A percentile compares a stretch with the other conserved stretches of the same genome.
These are phyloP conservation scores for Channa striata DNA, from an alignment of 2,797 vertebrate genomes.

Conservation along the genomic window DNA sequence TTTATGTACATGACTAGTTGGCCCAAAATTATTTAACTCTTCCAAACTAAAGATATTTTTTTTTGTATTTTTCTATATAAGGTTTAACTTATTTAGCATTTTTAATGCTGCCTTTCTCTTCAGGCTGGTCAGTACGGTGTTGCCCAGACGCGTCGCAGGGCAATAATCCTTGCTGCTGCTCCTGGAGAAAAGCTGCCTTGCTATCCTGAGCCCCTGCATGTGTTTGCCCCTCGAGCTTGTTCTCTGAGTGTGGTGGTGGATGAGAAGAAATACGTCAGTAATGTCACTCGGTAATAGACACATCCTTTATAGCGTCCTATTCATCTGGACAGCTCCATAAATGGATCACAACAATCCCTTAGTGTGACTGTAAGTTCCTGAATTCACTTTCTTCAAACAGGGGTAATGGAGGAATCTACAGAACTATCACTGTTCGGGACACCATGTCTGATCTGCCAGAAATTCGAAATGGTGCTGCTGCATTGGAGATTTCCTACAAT, in stretches of 20 bases:
- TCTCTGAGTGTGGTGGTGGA: constrained; percentile 95
- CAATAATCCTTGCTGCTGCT: constrained; percentile 94
- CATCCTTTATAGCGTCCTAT: fast-evolving
- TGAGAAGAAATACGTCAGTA: constrained; percentile 94
- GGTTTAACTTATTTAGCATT: neutral
- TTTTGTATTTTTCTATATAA: too few species aligned
- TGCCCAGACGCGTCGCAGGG: constrained; percentile 93
- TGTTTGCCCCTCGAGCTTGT: constrained; percentile 95
- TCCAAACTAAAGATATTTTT: too few species aligned
- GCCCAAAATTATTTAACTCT: too few species aligned
- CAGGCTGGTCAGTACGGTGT: constrained; percentile 97
- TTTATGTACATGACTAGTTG: neutral
- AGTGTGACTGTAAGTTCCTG: neutral
- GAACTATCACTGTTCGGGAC: constrained; percentile 96
- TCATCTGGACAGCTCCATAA: neutral
- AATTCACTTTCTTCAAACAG: constrained; percentile 67
- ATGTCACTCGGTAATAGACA: constrained; percentile 91
- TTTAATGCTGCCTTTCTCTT: neutral
- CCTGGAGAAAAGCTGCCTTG: constrained; percentile 94
- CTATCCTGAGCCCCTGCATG: constrained; percentile 95
- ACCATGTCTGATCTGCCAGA: constrained; percentile 98
- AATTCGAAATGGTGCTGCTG: constrained; percentile 92
- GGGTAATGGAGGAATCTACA: constrained; percentile 91
- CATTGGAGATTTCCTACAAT: constrained; percentile 95
- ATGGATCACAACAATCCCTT: too few species aligned